Evolutionary conservation across 2,797 vertebrate genomes (phyloP).

Genomic region (Gymnoscopelus braueri): DNA sequence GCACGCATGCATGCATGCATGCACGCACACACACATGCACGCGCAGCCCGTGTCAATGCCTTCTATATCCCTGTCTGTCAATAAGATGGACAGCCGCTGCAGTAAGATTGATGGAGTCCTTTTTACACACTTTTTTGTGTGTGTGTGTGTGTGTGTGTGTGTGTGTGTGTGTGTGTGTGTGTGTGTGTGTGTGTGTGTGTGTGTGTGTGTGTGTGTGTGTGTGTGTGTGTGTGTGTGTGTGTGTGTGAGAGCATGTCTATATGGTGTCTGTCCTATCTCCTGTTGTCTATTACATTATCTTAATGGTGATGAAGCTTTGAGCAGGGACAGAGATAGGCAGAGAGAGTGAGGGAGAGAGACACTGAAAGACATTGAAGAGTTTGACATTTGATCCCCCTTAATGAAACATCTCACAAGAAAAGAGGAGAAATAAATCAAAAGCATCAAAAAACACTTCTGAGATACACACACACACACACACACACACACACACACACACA

Average conservation of each 20-base stretch:
- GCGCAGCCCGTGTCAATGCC: slow-evolving; percentile 28
- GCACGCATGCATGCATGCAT: slow-evolving; percentile 9
- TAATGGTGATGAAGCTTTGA: slow-evolving; percentile 53
- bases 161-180: slow-evolving; percentile 43
- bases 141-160: slow-evolving; percentile 1
- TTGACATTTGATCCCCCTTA: too few species aligned
- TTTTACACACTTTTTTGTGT: too few species aligned
- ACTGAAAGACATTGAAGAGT: too few species aligned
- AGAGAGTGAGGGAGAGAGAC: too few species aligned
- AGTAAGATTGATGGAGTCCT: slow-evolving; percentile 62
- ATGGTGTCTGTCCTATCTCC: slow-evolving; percentile 9
- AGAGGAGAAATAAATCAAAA: too few species aligned
- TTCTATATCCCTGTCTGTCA: slow-evolving; percentile 14
- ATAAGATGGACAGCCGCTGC: slow-evolving; percentile 41
- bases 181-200: slow-evolving; percentile 15
- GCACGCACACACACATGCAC: slow-evolving; percentile 12
- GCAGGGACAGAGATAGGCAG: neutral
- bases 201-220: neutral
- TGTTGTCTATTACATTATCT: slow-evolving; percentile 55
- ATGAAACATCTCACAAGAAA: too few species aligned
- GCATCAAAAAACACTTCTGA: too few species aligned
- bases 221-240: neutral
- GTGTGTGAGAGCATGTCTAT: neutral
- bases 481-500: too few species aligned
- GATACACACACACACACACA: too few species aligned